A percentile compares a stretch with the other conserved stretches of the same genome.
phyloP scores from a whole-genome alignment of 2,113 vertebrate genomes.

The Sula dactylatra region DNA sequence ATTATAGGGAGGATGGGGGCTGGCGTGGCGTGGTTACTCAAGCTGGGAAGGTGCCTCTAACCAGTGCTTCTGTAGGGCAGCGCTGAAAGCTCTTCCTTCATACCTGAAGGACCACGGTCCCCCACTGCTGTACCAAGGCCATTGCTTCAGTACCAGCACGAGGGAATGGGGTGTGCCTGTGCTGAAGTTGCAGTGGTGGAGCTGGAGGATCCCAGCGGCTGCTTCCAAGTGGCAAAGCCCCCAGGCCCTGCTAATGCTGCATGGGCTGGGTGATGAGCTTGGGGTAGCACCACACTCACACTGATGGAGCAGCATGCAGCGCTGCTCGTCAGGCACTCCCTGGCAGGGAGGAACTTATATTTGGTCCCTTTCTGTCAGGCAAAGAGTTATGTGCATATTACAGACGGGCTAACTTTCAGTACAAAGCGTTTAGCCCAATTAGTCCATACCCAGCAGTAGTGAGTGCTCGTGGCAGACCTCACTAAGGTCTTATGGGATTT shows the following conservation, averaged over 20 bases:
- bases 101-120: rapidly evolving
- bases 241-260: background rate
- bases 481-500: background rate
- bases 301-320: background rate
- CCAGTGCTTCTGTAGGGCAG: background rate
- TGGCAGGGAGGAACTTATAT: background rate
- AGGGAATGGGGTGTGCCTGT: background rate
- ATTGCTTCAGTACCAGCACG: background rate
- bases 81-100: background rate
- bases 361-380: background rate
- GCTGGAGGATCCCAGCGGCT: background rate
- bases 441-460: background rate
- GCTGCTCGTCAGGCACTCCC: background rate
- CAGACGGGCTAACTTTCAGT: background rate
- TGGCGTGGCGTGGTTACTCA: background rate
- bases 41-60: background rate
- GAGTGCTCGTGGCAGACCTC: background rate
- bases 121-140: too few relatives aligned
- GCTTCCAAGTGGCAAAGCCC: background rate
- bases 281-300: background rate
- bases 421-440: background rate
- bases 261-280: background rate
- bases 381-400: background rate
- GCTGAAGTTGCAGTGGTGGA: background rate
- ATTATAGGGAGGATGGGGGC: background rate